Evolutionary conservation across 2,888 invertebrate genomes (phyloP).

Genomic region (Merodon equestris): DNA sequence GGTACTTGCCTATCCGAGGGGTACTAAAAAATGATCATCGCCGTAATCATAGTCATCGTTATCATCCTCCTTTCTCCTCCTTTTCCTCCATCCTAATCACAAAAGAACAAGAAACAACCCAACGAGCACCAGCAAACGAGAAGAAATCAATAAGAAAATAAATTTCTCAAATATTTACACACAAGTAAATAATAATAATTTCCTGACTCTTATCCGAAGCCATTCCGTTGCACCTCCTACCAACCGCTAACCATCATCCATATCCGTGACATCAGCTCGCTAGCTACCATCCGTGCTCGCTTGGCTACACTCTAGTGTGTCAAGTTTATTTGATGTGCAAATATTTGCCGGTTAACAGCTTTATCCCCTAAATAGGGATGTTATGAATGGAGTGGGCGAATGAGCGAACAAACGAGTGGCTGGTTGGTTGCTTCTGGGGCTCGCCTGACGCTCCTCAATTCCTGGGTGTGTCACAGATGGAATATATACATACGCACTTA

Average conservation of each 20-base stretch:
- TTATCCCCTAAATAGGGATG: conserved; percentile 33
- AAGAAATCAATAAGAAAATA: conserved; percentile 57
- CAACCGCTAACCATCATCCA: not conserved
- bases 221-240: not conserved
- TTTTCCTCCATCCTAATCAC: too few relatives aligned
- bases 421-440: too few relatives aligned
- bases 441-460: too few relatives aligned
- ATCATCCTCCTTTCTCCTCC: too few relatives aligned
- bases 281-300: too few relatives aligned
- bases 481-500: too few relatives aligned
- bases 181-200: conserved; percentile 67
- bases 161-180: conserved; percentile 63
- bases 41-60: too few relatives aligned
- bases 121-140: conserved; percentile 14
- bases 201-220: conserved; percentile 32
- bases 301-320: conserved; percentile 28
- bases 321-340: conserved; percentile 65
- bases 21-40: too few relatives aligned
- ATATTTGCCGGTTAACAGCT: conserved; percentile 65
- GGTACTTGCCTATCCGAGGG: too few relatives aligned
- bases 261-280: too few relatives aligned
- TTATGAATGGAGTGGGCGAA: conserved; percentile 19
- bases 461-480: too few relatives aligned
- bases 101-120: not conserved
- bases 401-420: too few relatives aligned